Base-by-base conservation (phyloP, 2,888 invertebrate species). In the Alviniconcha strummeri region DNA sequence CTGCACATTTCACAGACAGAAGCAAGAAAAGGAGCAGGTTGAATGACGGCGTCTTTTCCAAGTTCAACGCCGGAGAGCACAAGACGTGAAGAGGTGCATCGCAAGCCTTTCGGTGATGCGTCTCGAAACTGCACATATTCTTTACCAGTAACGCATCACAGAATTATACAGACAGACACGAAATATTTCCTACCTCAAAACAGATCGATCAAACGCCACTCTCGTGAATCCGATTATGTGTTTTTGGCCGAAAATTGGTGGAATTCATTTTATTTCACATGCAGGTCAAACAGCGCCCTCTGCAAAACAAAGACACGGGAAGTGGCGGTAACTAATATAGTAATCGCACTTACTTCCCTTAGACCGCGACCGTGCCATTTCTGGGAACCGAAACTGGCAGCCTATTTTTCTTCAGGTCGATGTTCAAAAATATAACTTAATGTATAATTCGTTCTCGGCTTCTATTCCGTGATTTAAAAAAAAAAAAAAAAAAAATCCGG, bases 251-350 rank as follows among this genome's bases (percentile, higher is more conserved):
- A 85, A 85, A 85, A 82, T 84, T 82, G 84, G 77, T 82, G 77
- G 82, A 77, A 82, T 82, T 82, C 82, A 82, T 82, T 82, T 82
- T 79, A 79, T 79, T 79, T 77, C 69, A 85, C 85, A 85, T 85
- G 84, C 84, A 84, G 82, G 83, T 85, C 84, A 80, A 71, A 80
- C 82, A 85, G 85, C 85, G 85, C 85, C 85, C 84, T 80, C 85
- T 85, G 76, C 84, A 82, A 85, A 85, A 85, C 85, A 85, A 82
- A 84, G 82, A 76, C 17, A 67, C 19, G 36, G 17, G n/a, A 56
- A 54, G 69, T 76, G 69, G 69, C 67, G 69, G 64, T 52, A 77
- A 77, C 75, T 55, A 54, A 57, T 84, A 19, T 74, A 69, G 75
- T n/a, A 19, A 67, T 72, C 52, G 60, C 76, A 77, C 52, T 85